Conservation (phyloP, 2,797 vertebrate species). For the Epinephelus coioides region DNA sequence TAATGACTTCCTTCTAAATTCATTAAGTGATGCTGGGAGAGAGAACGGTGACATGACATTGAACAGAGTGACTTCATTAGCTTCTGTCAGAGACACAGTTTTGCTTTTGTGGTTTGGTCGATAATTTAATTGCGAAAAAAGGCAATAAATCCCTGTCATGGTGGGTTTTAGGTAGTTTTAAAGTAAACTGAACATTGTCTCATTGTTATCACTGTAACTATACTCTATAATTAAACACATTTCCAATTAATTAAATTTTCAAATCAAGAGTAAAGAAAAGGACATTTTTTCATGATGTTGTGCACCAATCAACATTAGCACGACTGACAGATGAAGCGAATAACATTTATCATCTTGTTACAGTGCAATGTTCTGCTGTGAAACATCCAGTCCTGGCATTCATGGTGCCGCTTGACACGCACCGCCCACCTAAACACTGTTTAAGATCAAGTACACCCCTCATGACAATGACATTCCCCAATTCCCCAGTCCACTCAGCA, state of each 20-base stretch:
- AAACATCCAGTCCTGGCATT: too few species aligned
- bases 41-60: neutral
- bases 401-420: too few species aligned
- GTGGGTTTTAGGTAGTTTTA: neutral
- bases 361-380: too few species aligned
- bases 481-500: too few species aligned
- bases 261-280: neutral
- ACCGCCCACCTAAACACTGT: too few species aligned
- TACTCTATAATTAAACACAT: neutral
- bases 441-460: too few species aligned
- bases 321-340: too few species aligned
- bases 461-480: too few species aligned
- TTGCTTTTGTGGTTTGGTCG: neutral
- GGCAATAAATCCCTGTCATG: neutral
- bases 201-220: neutral
- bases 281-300: neutral
- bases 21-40: constrained; percentile 21
- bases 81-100: neutral
- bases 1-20: constrained; percentile 40
- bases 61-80: constrained; percentile 28
- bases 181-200: neutral
- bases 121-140: neutral
- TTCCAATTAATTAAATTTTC: neutral
- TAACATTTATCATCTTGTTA: too few species aligned
- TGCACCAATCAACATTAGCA: too few species aligned